phyloP scores from a whole-genome alignment of 2,888 invertebrate species.

The Drosophila cracens region DNA sequence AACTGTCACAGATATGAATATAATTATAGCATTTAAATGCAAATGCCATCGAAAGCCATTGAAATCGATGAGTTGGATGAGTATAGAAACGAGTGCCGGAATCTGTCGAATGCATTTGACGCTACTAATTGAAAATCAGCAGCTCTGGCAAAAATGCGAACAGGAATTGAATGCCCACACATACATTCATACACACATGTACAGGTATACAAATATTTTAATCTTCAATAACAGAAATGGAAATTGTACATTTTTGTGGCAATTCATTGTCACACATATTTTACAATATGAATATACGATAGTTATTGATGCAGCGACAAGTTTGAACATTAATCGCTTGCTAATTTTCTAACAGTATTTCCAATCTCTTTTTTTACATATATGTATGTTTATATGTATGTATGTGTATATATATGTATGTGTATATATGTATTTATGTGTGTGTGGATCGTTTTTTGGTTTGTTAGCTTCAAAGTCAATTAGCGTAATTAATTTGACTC shows the following conservation, averaged over 20 bases:
- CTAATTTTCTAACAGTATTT: slow-evolving; percentile 15
- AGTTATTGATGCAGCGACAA: not conserved
- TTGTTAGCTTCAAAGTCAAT: slow-evolving; percentile 78
- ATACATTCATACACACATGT: not conserved
- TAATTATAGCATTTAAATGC: slow-evolving; percentile 45
- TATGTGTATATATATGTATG: not conserved
- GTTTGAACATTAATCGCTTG: not conserved
- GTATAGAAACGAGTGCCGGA: slow-evolving; percentile 8
- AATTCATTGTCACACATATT: not conserved
- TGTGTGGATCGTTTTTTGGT: slow-evolving; percentile 48
- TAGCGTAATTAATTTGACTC: slow-evolving; percentile 79
- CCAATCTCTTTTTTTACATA: not conserved
- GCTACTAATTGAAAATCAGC: slow-evolving; percentile 56
- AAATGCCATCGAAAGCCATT: slow-evolving; percentile 25
- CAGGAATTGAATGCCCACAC: slow-evolving; percentile 1
- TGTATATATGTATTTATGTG: not conserved
- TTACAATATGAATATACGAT: not conserved
- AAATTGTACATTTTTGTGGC: not conserved
- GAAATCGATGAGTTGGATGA: slow-evolving; percentile 25
- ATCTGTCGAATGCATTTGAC: slow-evolving; percentile 44
- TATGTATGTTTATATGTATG: not conserved
- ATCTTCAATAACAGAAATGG: not conserved
- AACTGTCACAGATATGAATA: slow-evolving; percentile 51
- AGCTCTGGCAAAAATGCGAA: slow-evolving; percentile 10
- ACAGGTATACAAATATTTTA: not conserved